phyloP scores from a whole-genome alignment of 2,888 invertebrate genomes.

The Acleris cristana region DNA sequence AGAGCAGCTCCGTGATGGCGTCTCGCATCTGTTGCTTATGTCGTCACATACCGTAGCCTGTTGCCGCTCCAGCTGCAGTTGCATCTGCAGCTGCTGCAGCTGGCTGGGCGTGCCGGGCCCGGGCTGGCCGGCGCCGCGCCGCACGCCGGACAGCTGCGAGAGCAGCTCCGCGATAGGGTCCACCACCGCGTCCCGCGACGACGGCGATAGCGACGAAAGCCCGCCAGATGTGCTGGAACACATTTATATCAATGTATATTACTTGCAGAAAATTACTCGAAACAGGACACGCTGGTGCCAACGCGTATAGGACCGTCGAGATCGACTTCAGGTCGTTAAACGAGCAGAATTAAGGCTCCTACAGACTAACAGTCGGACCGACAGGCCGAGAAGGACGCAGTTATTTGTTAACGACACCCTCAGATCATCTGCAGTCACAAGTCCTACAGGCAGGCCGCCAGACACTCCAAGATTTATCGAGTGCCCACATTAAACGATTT shows the following conservation, averaged over 20 bases:
- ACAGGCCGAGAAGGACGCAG: too few species aligned
- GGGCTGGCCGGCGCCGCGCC: conserved; percentile 86
- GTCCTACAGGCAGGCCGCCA: too few species aligned
- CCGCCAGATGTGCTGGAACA: conserved; percentile 90
- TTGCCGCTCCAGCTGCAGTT: conserved; percentile 94
- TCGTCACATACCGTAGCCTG: conserved; percentile 87
- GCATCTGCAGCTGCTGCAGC: conserved; percentile 97
- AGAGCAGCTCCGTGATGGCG: conserved; percentile 97
- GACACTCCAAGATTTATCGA: too few species aligned
- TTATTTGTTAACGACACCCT: too few species aligned
- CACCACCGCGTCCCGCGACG: conserved; percentile 95
- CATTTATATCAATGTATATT: not conserved
- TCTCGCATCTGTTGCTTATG: too few species aligned
- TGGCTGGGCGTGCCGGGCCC: conserved; percentile 88
- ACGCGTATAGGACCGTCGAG: too few species aligned
- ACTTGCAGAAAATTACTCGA: not conserved
- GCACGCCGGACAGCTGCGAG: conserved; percentile 96
- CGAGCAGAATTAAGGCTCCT: too few species aligned
- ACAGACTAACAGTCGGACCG: too few species aligned
- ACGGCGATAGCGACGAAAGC: conserved; percentile 93
- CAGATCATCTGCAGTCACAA: too few species aligned
- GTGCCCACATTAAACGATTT: too few species aligned
- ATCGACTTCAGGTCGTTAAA: too few species aligned
- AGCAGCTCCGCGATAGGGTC: conserved; percentile 98
- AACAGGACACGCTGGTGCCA: too few species aligned